Evolutionary conservation across 2,797 vertebrate genomes (phyloP).

Genomic region (Aselliscus stoliczkanus): DNA sequence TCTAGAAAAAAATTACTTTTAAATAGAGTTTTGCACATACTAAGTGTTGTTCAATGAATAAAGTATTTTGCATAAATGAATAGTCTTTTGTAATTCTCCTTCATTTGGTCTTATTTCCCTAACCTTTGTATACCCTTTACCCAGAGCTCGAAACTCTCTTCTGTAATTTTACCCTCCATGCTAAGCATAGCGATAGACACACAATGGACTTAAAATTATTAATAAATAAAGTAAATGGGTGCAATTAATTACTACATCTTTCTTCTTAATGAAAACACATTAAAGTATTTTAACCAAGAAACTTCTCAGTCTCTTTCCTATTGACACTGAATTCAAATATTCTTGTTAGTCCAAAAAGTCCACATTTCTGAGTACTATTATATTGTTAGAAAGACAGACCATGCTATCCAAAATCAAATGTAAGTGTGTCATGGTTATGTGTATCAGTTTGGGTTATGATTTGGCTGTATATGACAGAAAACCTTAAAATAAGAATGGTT

Average conservation of each 20-base stretch:
- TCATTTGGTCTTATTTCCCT: not conserved
- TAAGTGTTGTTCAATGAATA: not conserved
- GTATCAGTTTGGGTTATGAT: not conserved
- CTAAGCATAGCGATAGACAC: not conserved
- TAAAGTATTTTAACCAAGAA: slow-evolving; percentile 26
- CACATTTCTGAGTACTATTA: not conserved
- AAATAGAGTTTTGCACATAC: not conserved
- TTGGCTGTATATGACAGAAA: not conserved
- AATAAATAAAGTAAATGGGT: not conserved
- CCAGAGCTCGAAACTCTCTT: not conserved
- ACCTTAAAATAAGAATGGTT: not conserved
- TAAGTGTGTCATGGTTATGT: not conserved
- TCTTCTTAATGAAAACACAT: not conserved
- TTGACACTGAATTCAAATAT: not conserved
- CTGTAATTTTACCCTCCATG: not conserved
- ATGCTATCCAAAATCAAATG: not conserved
- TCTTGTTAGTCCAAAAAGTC: not conserved
- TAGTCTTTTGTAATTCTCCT: not conserved
- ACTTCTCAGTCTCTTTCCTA: not conserved
- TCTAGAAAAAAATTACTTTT: not conserved
- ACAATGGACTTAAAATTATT: not conserved
- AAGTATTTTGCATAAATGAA: not conserved
- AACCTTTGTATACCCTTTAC: not conserved
- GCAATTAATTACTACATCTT: not conserved
- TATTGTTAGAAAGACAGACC: not conserved